Base-by-base conservation (phyloP, 2,888 invertebrate genomes). In the Spilosoma lubricipeda region DNA sequence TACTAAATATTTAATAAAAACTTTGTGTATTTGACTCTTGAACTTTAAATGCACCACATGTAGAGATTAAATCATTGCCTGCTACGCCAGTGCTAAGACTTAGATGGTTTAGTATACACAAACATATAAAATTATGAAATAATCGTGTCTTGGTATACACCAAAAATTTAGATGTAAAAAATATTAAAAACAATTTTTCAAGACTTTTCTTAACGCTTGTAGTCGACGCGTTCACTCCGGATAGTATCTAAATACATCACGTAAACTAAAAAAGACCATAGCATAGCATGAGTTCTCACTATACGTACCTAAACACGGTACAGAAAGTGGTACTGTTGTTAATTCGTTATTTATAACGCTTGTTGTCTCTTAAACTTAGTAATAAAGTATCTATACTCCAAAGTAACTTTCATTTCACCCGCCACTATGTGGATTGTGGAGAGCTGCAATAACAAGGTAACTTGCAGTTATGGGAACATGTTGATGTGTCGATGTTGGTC, bases 351-450 rank as follows among this genome's bases (percentile, higher is more conserved):
- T 88, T 87, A 90, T 93, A 91, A 91, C 86, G 94, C 95, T 94
- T 94, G 90, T 92, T 93, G 92, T 93, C 92, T 91, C 91, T 90
- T 91, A 91, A 94, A 92, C 82, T 91, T 95, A 95, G 94, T 95
- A 95, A 95, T 95, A 95, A 95, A 95, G 92, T 95, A 94, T 93
- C 92, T 95, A 90, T 95, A 95, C 92, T 95, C 95, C 94, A 94
- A 94, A 94, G 93, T 95, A 91, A 93, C 92, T 95, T 95, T 95
- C 90, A 95, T 95, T 95, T 94, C 93, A 93, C 93, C 94, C 91
- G 93, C 93, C 90, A 90, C 93, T 91, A 86, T 88, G 87, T 89
- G 94, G 94, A 91, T 86, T 88, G 87, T 89, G 94, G 94, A 94
- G 95, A 90, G 92, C 94, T 91, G 93, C 92, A 89, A 72, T 89